A percentile compares a stretch with the other conserved stretches of the same genome.
Evolutionary conservation across 1,140 invertebrate genomes (phyloP).

Genomic region (Agrilus planipennis): DNA sequence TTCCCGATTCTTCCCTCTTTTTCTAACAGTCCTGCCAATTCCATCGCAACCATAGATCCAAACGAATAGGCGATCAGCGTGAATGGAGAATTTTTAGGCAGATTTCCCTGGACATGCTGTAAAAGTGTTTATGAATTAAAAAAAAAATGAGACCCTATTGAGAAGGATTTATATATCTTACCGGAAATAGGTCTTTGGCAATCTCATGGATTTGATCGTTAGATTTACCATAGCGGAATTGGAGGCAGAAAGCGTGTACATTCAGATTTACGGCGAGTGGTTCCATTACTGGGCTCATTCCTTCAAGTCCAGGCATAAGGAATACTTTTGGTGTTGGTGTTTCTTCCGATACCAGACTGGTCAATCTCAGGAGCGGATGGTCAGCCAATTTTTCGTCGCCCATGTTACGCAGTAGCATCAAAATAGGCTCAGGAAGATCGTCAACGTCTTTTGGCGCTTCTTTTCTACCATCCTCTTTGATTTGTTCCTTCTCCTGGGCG

Average conservation of each 20-base stretch:
- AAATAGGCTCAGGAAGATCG: not conserved
- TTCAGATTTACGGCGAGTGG: conserved; percentile 45
- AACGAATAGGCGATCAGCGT: conserved; percentile 55
- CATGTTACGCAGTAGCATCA: not conserved
- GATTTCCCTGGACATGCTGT: not conserved
- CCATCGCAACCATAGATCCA: conserved; percentile 44
- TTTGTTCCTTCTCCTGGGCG: not conserved
- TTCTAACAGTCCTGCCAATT: conserved; percentile 44
- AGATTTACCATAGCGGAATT: conserved; percentile 29
- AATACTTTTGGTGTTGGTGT: conserved; percentile 37
- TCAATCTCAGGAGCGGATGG: not conserved
- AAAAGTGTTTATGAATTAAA: not conserved
- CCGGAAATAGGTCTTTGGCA: not conserved
- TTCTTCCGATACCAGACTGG: conserved; percentile 3
- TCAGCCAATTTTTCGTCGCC: not conserved
- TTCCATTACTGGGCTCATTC: conserved; percentile 47
- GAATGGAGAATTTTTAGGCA: conserved; percentile 25
- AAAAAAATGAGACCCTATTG: not conserved
- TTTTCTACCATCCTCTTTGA: not conserved
- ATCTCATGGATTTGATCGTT: not conserved
- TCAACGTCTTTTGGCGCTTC: not conserved
- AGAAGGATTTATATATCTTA: not conserved
- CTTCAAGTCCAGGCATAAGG: conserved; percentile 73
- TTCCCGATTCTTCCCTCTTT: conserved; percentile 40
- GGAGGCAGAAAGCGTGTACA: conserved; percentile 53